These are phyloP conservation scores for Metopia argyrocephala DNA, from an alignment of 2,888 invertebrate species.

Conservation along the genomic window DNA sequence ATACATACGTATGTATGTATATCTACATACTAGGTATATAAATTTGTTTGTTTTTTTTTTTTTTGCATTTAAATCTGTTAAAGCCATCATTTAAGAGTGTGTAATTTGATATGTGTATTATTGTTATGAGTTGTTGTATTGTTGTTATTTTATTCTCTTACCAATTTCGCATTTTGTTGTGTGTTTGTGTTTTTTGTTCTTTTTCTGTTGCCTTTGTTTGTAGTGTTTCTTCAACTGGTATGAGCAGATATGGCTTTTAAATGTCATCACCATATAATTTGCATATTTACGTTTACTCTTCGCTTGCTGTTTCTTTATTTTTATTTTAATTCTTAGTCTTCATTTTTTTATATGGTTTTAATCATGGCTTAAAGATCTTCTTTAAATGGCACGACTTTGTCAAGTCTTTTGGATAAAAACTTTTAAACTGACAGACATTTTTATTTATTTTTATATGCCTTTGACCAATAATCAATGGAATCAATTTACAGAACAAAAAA, in stretches of 20 bases:
- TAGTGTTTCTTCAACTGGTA: neutral
- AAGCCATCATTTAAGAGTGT: constrained; percentile 57
- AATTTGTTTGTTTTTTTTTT: constrained; percentile 7
- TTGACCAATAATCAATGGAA: constrained; percentile 48
- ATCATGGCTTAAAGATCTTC: constrained; percentile 55
- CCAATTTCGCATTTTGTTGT: too few relatives aligned
- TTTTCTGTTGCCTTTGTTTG: neutral
- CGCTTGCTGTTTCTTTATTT: neutral
- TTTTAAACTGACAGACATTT: neutral
- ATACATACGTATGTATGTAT: too few relatives aligned
- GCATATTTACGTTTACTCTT: constrained; percentile 61
- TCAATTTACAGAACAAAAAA: constrained; percentile 4
- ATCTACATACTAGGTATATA: neutral
- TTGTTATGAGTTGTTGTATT: constrained; percentile 35
- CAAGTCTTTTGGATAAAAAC: neutral
- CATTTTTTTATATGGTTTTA: constrained; percentile 24
- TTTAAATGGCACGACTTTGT: constrained; percentile 60
- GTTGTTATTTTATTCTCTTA: constrained; percentile 13
- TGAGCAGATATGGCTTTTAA: constrained; percentile 51
- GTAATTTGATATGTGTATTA: constrained; percentile 62
- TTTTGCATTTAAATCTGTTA: constrained; percentile 49
- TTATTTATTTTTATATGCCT: constrained; percentile 17
- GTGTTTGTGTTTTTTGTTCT: neutral
- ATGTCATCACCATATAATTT: constrained; percentile 66
- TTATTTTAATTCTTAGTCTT: constrained; percentile 1